These are phyloP conservation scores for Girardinus metallicus DNA, from an alignment of 2,797 vertebrate genomes.

Conservation along the genomic window DNA sequence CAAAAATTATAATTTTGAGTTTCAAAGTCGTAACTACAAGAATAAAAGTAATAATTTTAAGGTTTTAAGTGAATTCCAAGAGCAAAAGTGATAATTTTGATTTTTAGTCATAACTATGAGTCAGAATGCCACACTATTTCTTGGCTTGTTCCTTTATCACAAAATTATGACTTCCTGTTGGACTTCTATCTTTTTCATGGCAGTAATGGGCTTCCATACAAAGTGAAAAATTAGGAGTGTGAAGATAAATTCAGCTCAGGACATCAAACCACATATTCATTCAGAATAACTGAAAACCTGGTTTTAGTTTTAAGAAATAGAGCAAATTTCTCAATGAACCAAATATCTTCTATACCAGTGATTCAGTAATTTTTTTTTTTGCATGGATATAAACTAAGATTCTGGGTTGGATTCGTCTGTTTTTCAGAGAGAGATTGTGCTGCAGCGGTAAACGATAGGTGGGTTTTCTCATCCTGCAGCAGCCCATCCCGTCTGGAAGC, in stretches of 20 bases:
- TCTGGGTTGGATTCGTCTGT: background rate
- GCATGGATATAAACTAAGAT: background rate
- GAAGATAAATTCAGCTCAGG: background rate
- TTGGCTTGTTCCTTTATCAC: too few relatives aligned
- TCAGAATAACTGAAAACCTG: background rate
- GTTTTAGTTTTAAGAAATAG: background rate
- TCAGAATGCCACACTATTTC: too few relatives aligned
- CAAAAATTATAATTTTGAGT: too few relatives aligned
- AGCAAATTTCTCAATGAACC: background rate
- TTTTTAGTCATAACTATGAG: background rate
- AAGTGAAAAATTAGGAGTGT: background rate
- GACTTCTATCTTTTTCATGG: background rate
- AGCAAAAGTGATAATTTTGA: background rate
- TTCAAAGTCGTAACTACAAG: too few relatives aligned
- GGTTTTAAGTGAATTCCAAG: too few relatives aligned
- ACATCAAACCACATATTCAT: background rate
- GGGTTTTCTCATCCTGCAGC: background rate
- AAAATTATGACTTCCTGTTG: background rate
- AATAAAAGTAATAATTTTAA: too few relatives aligned
- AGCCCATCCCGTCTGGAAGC: background rate
- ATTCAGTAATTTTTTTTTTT: background rate
- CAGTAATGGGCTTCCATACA: background rate
- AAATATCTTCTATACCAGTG: background rate
- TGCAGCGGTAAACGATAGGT: background rate
- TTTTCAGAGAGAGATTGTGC: background rate